Evolutionary conservation across 2,888 invertebrate species (phyloP).

Genomic region (Platerodrilus igneus): DNA sequence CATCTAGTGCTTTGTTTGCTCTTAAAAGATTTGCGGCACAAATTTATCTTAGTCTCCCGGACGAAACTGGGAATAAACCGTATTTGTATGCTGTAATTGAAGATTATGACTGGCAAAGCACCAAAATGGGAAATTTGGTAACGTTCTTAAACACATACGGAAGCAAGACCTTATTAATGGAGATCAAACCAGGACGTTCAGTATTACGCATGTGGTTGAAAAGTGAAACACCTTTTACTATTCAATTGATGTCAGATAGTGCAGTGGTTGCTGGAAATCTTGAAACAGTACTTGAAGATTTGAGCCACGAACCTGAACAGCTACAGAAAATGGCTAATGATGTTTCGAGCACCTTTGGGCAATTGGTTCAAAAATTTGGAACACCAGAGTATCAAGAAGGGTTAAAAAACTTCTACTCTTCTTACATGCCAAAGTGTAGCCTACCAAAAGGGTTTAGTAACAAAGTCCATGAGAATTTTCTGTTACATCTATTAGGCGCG

Average conservation of each 20-base stretch:
- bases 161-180: constrained; percentile 31
- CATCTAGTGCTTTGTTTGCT: constrained; percentile 7
- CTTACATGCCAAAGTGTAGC: constrained; percentile 32
- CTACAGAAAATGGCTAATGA: constrained; percentile 33
- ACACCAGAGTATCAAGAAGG: constrained; percentile 27
- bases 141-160: constrained; percentile 35
- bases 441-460: constrained; percentile 11
- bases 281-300: constrained; percentile 34
- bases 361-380: constrained; percentile 39
- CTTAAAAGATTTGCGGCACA: constrained; percentile 8
- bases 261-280: constrained; percentile 32
- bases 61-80: constrained; percentile 9
- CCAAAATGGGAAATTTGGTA: constrained; percentile 27
- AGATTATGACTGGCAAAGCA: constrained; percentile 36
- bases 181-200: constrained; percentile 30
- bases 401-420: constrained; percentile 32
- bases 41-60: background rate
- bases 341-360: constrained; percentile 36
- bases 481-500: constrained; percentile 18
- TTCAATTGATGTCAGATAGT: constrained; percentile 35
- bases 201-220: constrained; percentile 36
- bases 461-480: constrained; percentile 20
- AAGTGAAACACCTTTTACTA: constrained; percentile 33
- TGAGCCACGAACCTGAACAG: constrained; percentile 36
- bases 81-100: constrained; percentile 34